Conservation (phyloP, 92 coral and sea anemone species). For the Pocillopora grandis region DNA sequence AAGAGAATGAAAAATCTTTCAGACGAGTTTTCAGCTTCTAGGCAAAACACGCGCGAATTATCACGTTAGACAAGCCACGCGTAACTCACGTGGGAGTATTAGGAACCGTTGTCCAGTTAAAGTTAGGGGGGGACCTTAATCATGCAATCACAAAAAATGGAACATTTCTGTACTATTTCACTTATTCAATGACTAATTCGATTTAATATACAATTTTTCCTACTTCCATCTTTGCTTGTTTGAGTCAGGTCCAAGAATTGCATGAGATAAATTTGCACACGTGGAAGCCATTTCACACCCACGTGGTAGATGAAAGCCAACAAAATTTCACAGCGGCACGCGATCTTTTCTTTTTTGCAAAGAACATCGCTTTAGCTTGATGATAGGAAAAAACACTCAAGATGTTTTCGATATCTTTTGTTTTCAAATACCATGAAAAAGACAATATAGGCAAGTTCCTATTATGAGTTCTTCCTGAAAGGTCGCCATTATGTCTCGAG, state of each 20-base stretch:
- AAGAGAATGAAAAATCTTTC: neutral
- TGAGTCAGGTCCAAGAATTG: neutral
- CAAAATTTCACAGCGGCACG: neutral
- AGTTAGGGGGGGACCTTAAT: too few species aligned
- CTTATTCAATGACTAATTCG: too few species aligned
- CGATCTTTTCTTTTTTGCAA: neutral
- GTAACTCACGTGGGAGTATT: neutral
- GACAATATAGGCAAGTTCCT: slow-evolving; percentile 9
- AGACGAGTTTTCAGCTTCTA: neutral
- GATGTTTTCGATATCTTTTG: slow-evolving; percentile 3
- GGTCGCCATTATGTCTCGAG: slow-evolving; percentile 31
- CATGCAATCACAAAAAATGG: too few species aligned
- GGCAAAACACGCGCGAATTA: neutral
- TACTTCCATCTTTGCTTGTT: too few species aligned
- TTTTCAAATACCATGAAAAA: slow-evolving; percentile 10
- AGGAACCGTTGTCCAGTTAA: neutral
- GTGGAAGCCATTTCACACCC: neutral
- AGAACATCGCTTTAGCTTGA: too few species aligned
- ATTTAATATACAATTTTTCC: too few species aligned
- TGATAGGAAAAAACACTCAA: slow-evolving; percentile 13
- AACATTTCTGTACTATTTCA: too few species aligned
- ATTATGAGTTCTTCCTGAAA: slow-evolving; percentile 8
- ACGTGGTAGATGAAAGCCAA: slow-evolving; percentile 12
- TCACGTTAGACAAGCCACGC: neutral
- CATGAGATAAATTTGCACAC: neutral